Percentiles rank a stretch among this genome's conserved stretches.
Evolutionary conservation across 2,888 invertebrate genomes (phyloP).

Genomic region (Priocnemis perturbator): DNA sequence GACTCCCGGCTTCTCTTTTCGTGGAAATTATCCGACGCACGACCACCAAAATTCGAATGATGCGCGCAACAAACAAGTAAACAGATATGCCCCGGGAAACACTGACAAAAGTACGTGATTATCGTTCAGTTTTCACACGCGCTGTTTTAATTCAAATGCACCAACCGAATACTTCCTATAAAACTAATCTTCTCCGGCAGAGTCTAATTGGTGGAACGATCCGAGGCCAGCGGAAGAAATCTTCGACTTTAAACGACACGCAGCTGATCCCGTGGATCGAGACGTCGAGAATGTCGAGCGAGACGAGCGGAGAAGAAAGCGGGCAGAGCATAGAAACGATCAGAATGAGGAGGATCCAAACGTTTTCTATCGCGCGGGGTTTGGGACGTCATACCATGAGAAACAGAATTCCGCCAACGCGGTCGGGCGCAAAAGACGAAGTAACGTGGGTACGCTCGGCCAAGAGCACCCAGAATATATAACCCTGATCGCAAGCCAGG

Average conservation of each 20-base stretch:
- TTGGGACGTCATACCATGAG: conserved; percentile 40
- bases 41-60: conserved; percentile 12
- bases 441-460: conserved; percentile 22
- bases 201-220: conserved; percentile 30
- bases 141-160: too few species aligned
- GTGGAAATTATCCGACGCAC: conserved; percentile 3
- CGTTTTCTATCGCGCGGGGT: conserved; percentile 37
- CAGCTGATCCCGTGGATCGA: conserved; percentile 24
- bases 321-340: background rate
- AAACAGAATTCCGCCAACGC: conserved; percentile 10
- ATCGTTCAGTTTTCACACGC: background rate
- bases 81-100: background rate
- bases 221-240: conserved; percentile 4
- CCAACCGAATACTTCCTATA: too few species aligned
- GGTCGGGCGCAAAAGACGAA: conserved; percentile 36
- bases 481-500: too few species aligned
- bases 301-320: background rate
- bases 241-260: conserved; percentile 23
- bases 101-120: background rate
- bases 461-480: conserved; percentile 23
- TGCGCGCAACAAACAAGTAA: background rate
- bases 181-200: background rate
- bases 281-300: conserved; percentile 5
- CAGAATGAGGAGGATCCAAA: conserved; percentile 22
- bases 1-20: too few species aligned